A percentile compares a stretch with the other conserved stretches of the same genome.
Evolutionary conservation across 2,888 invertebrate genomes (phyloP).

Genomic region (Lamellibrachia satsuma): DNA sequence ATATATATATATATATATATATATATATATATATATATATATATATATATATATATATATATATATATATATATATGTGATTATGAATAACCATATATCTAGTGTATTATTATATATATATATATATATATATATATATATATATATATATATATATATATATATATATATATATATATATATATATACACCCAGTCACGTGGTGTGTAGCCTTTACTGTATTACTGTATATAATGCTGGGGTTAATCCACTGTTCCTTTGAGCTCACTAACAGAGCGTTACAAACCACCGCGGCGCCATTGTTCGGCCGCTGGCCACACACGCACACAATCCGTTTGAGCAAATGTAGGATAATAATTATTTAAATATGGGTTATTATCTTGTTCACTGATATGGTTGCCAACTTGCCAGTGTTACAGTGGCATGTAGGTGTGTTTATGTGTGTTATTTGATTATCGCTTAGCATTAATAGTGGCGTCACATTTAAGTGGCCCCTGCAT

Average conservation of each 20-base stretch:
- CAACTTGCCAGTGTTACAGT: neutral
- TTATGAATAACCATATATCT: too few species aligned
- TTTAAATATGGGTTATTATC: slow-evolving; percentile 1
- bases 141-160: too few species aligned
- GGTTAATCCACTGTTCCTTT: neutral
- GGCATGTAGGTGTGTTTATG: neutral
- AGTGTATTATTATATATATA: too few species aligned
- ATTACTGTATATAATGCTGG: neutral
- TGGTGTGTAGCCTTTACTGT: neutral
- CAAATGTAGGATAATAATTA: neutral
- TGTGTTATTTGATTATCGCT: neutral
- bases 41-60: too few species aligned
- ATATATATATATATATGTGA: too few species aligned
- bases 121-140: too few species aligned
- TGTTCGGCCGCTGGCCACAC: neutral
- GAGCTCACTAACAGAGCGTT: neutral
- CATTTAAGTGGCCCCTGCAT: neutral
- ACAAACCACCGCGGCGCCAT: neutral
- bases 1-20: too few species aligned
- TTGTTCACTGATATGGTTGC: neutral
- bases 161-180: too few species aligned
- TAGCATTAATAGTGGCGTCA: neutral
- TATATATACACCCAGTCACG: neutral
- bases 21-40: too few species aligned
- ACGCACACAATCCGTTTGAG: neutral